Evolutionary conservation across 1,140 invertebrate genomes (phyloP).

Genomic region (Psix sp.): DNA sequence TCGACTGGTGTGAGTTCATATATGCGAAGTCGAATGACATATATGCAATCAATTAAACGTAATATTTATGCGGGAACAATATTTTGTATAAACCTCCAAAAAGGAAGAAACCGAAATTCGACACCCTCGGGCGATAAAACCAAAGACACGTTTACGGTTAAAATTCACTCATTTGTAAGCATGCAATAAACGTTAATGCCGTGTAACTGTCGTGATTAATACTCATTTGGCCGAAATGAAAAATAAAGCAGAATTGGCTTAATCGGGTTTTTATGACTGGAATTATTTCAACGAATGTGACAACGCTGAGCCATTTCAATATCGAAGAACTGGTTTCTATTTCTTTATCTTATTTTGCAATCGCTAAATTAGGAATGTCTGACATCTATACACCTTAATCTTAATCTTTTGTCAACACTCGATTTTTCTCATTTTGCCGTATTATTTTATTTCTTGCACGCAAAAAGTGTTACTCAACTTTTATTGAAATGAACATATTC

Average conservation of each 20-base stretch:
- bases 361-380: slow-evolving; percentile 35
- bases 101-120: neutral
- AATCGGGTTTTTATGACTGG: slow-evolving; percentile 44
- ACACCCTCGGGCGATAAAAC: neutral
- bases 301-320: slow-evolving; percentile 26
- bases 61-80: no score
- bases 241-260: slow-evolving; percentile 42
- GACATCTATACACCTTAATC: slow-evolving; percentile 25
- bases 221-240: slow-evolving; percentile 33
- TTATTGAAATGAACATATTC: slow-evolving; percentile 33
- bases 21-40: no score
- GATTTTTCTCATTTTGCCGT: slow-evolving; percentile 29
- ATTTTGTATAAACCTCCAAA: no score
- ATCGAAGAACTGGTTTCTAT: slow-evolving; percentile 38
- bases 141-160: slow-evolving; percentile 11
- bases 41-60: no score
- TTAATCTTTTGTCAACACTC: slow-evolving; percentile 32
- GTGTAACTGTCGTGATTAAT: slow-evolving; percentile 51
- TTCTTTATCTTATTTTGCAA: slow-evolving; percentile 18
- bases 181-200: slow-evolving; percentile 35
- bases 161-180: slow-evolving; percentile 24
- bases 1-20: no score
- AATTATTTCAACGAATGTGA: slow-evolving; percentile 38
- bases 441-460: slow-evolving; percentile 26
- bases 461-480: neutral